Evolutionary conservation across 2,888 invertebrate species (phyloP).

Genomic region (Diaphora mendica): DNA sequence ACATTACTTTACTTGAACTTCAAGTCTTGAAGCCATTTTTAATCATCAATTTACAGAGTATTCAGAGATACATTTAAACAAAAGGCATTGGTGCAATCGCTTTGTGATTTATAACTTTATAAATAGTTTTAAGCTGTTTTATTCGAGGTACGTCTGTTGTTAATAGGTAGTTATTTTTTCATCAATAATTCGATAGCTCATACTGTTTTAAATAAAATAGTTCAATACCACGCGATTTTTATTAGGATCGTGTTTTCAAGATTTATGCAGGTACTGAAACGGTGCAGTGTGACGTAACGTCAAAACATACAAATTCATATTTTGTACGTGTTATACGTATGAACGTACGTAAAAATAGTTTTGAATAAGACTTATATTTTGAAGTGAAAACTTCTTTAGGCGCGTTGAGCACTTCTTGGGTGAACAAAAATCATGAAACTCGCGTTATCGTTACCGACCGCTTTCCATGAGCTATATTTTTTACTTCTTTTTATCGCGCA

Average conservation of each 20-base stretch:
- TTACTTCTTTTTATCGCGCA: too few species aligned
- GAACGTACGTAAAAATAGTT: too few species aligned
- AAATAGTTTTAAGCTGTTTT: constrained; percentile 59
- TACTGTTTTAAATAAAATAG: constrained; percentile 39
- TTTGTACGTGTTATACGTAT: not conserved
- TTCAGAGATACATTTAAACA: constrained; percentile 52
- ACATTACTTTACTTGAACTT: too few species aligned
- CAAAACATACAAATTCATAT: not conserved
- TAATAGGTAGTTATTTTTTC: constrained; percentile 50
- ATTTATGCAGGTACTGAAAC: not conserved
- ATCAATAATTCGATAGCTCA: constrained; percentile 31
- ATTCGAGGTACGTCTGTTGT: constrained; percentile 42
- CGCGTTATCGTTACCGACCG: too few species aligned
- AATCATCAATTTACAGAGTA: constrained; percentile 16
- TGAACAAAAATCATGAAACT: too few species aligned
- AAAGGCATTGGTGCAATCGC: constrained; percentile 65
- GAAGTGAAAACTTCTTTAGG: too few species aligned
- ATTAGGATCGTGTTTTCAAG: not conserved
- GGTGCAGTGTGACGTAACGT: constrained; percentile 21
- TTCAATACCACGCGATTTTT: constrained; percentile 31
- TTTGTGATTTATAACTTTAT: constrained; percentile 64
- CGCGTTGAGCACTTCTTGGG: too few species aligned
- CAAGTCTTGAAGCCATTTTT: too few species aligned
- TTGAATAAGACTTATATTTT: too few species aligned
- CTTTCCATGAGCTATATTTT: too few species aligned